phyloP scores from a whole-genome alignment of 2,888 invertebrate genomes.

The Hypomecis atomaria region DNA sequence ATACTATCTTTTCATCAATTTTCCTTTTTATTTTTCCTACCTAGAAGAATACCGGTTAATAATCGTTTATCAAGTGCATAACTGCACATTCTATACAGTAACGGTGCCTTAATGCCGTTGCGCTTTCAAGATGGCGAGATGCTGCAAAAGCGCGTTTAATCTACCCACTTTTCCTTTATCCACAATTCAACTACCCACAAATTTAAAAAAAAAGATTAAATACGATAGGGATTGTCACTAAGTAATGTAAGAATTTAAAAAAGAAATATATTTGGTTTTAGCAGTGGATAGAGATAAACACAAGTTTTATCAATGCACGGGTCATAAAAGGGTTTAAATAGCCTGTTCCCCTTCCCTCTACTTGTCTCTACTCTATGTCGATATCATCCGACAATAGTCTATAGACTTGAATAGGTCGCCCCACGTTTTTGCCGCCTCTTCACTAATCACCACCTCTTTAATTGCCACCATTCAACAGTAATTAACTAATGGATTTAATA shows the following conservation, averaged over 20 bases:
- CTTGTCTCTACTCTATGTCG: conserved; percentile 5
- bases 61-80: conserved; percentile 2
- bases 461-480: conserved; percentile 41
- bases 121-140: conserved; percentile 66
- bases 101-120: conserved; percentile 48
- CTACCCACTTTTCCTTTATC: too few species aligned
- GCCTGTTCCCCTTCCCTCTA: not conserved
- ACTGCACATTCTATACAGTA: conserved; percentile 10
- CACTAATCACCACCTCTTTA: conserved; percentile 42
- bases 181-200: conserved; percentile 34
- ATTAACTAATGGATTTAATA: conserved; percentile 44
- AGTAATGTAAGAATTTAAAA: not conserved
- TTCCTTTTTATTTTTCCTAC: not conserved
- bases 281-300: not conserved
- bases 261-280: not conserved
- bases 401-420: conserved; percentile 43
- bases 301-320: conserved; percentile 3
- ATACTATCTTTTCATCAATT: too few species aligned
- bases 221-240: not conserved
- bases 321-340: conserved; percentile 16
- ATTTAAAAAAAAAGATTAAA: conserved; percentile 1
- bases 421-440: conserved; percentile 46
- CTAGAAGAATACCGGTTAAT: not conserved
- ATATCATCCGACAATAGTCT: conserved; percentile 37
- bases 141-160: conserved; percentile 44